Evolutionary conservation across 2,888 invertebrate species (phyloP).

Genomic region (Agrochola lota): DNA sequence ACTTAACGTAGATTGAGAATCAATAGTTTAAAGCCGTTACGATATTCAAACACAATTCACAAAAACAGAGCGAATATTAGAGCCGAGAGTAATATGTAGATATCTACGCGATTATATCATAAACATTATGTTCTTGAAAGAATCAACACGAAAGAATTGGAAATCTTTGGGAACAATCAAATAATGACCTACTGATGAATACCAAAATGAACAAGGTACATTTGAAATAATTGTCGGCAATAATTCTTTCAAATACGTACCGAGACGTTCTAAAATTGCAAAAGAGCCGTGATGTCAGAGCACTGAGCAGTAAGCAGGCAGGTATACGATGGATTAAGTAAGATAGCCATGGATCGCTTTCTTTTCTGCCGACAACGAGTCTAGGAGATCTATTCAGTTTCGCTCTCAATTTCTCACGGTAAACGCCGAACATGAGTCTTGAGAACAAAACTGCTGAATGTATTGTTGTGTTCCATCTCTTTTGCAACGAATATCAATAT

Average conservation of each 20-base stretch:
- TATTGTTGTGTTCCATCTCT: conserved; percentile 68
- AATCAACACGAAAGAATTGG: not conserved
- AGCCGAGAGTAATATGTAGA: not conserved
- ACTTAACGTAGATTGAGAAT: conserved; percentile 7
- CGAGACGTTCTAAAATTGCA: conserved; percentile 72
- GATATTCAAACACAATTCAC: conserved; percentile 37
- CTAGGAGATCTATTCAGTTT: conserved; percentile 73
- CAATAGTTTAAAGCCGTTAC: conserved; percentile 39
- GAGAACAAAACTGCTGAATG: conserved; percentile 69
- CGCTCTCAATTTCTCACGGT: conserved; percentile 78
- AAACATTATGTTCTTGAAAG: not conserved
- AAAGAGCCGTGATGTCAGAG: conserved; percentile 72
- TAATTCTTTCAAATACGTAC: conserved; percentile 56
- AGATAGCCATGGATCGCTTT: conserved; percentile 80
- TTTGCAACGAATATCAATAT: conserved; percentile 32
- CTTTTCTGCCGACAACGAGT: conserved; percentile 77
- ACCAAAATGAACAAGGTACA: conserved; percentile 42
- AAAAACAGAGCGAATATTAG: conserved; percentile 32
- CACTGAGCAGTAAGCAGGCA: conserved; percentile 53
- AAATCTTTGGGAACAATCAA: conserved; percentile 10
- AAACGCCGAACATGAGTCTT: conserved; percentile 60
- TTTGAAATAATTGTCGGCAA: conserved; percentile 58
- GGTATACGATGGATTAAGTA: conserved; percentile 77
- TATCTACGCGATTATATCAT: not conserved
- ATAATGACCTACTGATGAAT: conserved; percentile 33